Conservation (phyloP, 2,113 vertebrate genomes). For the Collichthys lucidus region DNA sequence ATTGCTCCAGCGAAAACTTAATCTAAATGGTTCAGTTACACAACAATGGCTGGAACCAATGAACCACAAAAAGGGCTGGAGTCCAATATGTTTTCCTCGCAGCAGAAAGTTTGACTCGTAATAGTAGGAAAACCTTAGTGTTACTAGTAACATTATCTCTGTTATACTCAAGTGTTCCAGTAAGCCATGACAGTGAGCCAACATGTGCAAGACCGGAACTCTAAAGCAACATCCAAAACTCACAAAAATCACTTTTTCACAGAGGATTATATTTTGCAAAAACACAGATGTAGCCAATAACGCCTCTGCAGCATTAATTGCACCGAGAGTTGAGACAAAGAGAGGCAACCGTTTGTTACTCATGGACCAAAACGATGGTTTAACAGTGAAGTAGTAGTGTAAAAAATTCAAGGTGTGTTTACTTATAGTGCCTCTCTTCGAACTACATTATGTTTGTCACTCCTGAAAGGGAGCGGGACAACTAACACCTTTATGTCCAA, state of each 20-base stretch:
- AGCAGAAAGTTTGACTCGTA: not conserved
- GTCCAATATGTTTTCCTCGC: not conserved
- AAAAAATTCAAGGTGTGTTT: too few relatives aligned
- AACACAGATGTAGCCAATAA: too few relatives aligned
- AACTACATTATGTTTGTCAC: too few relatives aligned
- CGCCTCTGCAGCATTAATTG: not conserved
- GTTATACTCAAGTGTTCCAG: not conserved
- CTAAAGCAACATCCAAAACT: not conserved
- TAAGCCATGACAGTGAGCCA: too few relatives aligned
- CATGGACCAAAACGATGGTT: too few relatives aligned
- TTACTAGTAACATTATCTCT: not conserved
- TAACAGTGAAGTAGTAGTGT: too few relatives aligned
- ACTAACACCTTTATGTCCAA: not conserved
- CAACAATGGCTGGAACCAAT: not conserved
- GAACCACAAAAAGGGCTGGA: not conserved
- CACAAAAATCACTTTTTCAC: too few relatives aligned
- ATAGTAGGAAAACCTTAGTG: not conserved
- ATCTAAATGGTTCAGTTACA: not conserved
- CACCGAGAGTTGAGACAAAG: not conserved
- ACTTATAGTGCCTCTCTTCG: too few relatives aligned
- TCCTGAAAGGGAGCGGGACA: too few relatives aligned
- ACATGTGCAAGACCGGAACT: too few relatives aligned
- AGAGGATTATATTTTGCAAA: too few relatives aligned
- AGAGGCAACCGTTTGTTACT: too few relatives aligned
- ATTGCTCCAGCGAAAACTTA: not conserved